phyloP scores from a whole-genome alignment of 2,888 invertebrate genomes.

The Lycophotia porphyrea region DNA sequence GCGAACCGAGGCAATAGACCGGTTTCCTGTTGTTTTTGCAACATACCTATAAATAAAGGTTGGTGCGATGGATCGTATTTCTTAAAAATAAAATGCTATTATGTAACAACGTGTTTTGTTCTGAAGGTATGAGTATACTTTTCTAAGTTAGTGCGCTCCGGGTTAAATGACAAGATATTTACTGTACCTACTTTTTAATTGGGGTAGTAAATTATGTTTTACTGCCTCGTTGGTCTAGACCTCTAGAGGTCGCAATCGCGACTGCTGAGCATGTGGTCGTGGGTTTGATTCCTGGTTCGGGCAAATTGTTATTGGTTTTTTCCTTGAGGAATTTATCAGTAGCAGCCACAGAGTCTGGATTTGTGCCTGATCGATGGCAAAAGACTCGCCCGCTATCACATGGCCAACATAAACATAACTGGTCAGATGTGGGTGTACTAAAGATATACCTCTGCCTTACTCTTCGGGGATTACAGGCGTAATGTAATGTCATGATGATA shows the following conservation, averaged over 20 bases:
- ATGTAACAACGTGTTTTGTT: neutral
- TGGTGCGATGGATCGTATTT: conserved; percentile 4
- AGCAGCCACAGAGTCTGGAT: no score
- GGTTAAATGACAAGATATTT: no score
- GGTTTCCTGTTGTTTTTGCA: conserved; percentile 60
- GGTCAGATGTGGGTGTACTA: no score
- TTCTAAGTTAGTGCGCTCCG: neutral
- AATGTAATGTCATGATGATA: no score
- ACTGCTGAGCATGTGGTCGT: neutral
- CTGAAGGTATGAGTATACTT: neutral
- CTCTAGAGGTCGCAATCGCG: neutral
- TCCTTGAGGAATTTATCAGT: no score
- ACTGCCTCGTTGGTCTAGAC: neutral
- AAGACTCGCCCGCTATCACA: no score
- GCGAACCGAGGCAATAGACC: conserved; percentile 14
- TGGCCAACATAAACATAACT: no score
- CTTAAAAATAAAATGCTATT: neutral
- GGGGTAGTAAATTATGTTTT: neutral
- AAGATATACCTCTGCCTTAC: no score
- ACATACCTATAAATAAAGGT: conserved; percentile 8
- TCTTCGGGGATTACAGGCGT: no score
- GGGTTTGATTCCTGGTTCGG: neutral
- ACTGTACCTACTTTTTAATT: neutral
- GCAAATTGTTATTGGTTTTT: neutral
- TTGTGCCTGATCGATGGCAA: no score